Conservation (phyloP, 2,888 invertebrate genomes). For the Microdon myrmicae region DNA sequence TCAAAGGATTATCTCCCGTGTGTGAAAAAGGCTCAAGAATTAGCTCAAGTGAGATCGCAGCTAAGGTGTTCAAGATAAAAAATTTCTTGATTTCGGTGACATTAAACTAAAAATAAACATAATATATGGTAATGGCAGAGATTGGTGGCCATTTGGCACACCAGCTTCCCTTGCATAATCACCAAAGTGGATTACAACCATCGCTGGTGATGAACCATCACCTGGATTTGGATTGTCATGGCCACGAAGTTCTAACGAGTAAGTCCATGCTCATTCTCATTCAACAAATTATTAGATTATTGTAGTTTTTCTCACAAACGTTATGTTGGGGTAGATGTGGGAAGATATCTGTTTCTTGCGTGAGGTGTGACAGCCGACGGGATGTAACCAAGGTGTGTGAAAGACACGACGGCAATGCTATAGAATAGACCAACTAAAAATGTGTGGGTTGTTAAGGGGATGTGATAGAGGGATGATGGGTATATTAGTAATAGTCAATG, state of each 20-base stretch:
- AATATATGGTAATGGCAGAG: constrained; percentile 75
- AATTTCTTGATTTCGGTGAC: constrained; percentile 36
- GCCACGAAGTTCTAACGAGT: constrained; percentile 66
- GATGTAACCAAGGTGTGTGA: neutral
- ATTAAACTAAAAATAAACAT: constrained; percentile 58
- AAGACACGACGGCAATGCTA: too few species aligned
- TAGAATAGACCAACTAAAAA: too few species aligned
- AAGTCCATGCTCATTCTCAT: constrained; percentile 45
- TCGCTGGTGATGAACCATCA: constrained; percentile 73
- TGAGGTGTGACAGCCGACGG: constrained; percentile 22
- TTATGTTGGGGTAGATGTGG: neutral
- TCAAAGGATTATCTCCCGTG: too few species aligned
- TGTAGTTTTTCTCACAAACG: neutral
- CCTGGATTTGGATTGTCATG: constrained; percentile 67
- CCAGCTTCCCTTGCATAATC: constrained; percentile 71
- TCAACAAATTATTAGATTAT: too few species aligned
- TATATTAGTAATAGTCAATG: too few species aligned
- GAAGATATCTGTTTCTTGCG: neutral
- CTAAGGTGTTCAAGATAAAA: too few species aligned
- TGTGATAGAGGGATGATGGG: too few species aligned
- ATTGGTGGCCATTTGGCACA: constrained; percentile 75
- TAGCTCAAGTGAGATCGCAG: too few species aligned
- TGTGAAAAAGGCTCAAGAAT: too few species aligned
- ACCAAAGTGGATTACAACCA: constrained; percentile 72
- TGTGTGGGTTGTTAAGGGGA: too few species aligned